These are phyloP conservation scores for Tragelaphus eurycerus DNA, from an alignment of 2,797 vertebrate species.

Conservation along the genomic window DNA sequence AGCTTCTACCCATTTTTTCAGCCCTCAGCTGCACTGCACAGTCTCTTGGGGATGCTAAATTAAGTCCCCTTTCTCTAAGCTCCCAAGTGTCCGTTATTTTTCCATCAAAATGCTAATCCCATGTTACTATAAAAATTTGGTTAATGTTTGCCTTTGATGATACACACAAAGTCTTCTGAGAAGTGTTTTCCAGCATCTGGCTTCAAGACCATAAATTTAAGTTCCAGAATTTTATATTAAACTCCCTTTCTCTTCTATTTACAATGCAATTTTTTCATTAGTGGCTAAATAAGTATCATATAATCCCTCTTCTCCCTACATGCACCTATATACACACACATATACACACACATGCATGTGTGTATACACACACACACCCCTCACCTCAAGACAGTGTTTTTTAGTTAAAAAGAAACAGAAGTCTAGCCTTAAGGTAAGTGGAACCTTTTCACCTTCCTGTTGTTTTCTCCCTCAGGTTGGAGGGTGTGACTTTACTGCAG, in stretches of 20 bases:
- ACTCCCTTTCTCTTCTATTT: neutral
- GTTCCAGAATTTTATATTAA: neutral
- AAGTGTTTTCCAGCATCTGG: neutral
- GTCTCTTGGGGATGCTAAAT: neutral
- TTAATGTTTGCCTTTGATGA: neutral
- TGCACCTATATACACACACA: neutral
- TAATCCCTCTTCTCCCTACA: neutral
- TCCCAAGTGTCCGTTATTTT: neutral
- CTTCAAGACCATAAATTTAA: neutral
- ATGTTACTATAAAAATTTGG: neutral
- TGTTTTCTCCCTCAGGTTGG: neutral
- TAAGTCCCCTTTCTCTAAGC: neutral
- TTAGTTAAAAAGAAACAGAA: neutral
- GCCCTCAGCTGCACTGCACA: neutral
- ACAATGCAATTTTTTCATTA: neutral
- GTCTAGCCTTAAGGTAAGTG: neutral
- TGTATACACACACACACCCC: neutral
- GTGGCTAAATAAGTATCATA: neutral
- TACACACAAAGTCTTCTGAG: neutral
- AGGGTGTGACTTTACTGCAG: neutral
- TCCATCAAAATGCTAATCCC: neutral
- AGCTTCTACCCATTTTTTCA: neutral
- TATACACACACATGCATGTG: neutral
- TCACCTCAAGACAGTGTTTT: neutral
- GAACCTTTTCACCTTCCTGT: neutral